Conservation (phyloP, 2,113 vertebrate genomes). For the Coptodon rendalli region DNA sequence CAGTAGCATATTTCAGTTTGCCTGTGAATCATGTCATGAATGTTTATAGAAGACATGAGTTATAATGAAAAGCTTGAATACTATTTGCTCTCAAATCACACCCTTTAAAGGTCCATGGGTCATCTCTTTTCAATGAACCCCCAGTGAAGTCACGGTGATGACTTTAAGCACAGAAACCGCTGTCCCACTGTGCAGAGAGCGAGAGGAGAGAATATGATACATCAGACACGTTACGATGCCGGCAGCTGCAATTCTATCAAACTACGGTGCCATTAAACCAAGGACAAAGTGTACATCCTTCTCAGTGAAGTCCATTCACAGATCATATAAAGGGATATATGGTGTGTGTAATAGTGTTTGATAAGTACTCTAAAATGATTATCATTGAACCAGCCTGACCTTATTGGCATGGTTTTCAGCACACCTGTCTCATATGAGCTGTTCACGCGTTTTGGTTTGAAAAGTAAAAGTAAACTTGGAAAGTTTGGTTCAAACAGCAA, state of each 20-base stretch:
- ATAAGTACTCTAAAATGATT: conserved; percentile 33
- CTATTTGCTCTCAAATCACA: conserved; percentile 8
- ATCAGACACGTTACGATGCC: conserved; percentile 16
- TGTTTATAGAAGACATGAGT: not conserved
- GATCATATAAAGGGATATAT: conserved; percentile 54
- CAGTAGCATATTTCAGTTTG: not conserved
- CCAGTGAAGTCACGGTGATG: not conserved
- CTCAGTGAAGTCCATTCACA: conserved; percentile 33
- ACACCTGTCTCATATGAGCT: not conserved
- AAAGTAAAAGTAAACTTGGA: not conserved
- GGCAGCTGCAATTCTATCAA: conserved; percentile 35
- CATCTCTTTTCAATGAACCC: not conserved
- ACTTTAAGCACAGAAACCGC: conserved; percentile 11
- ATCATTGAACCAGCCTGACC: conserved; percentile 13
- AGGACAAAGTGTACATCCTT: conserved; percentile 48
- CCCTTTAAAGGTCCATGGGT: conserved; percentile 18
- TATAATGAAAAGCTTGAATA: conserved; percentile 2
- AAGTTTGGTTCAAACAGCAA: not conserved
- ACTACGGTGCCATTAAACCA: conserved; percentile 43
- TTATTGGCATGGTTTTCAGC: not conserved
- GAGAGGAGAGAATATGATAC: conserved; percentile 10
- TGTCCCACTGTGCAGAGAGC: not conserved
- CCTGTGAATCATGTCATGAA: not conserved
- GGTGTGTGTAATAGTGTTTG: conserved; percentile 34
- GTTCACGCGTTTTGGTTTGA: not conserved